These are phyloP conservation scores for Conus canariensis DNA, from an alignment of 2,888 invertebrate genomes.

Conservation along the genomic window DNA sequence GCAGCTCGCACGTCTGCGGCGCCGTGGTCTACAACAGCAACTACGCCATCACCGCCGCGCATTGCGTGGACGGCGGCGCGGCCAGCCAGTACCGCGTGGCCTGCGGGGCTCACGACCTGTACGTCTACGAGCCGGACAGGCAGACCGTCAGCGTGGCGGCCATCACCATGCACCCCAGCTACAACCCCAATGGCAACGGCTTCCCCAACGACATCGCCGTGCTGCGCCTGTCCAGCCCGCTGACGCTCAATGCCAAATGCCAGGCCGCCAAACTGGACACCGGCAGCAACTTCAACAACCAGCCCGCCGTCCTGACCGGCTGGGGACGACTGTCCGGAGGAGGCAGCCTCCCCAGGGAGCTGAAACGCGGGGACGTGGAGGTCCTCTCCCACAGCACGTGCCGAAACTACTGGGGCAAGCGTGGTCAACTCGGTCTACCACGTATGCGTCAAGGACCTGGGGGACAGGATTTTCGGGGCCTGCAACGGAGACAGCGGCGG, in stretches of 20 bases:
- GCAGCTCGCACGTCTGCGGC: conserved; percentile 52
- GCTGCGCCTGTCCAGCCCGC: conserved; percentile 9
- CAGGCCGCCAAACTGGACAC: conserved; percentile 28
- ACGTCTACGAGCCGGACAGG: background rate
- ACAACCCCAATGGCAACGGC: conserved; percentile 38
- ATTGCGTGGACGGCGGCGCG: conserved; percentile 48
- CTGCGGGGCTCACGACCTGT: conserved; percentile 21
- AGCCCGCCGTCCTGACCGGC: conserved; percentile 27
- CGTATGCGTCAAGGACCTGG: conserved; percentile 37
- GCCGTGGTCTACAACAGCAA: conserved; percentile 50
- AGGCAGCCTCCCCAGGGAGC: conserved; percentile 17
- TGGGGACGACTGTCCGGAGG: conserved; percentile 34
- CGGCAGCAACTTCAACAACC: conserved; percentile 12
- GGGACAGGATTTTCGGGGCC: conserved; percentile 34
- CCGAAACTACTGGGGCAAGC: conserved; percentile 32
- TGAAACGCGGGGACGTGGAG: conserved; percentile 34
- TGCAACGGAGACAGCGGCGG: conserved; percentile 45
- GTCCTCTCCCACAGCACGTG: conserved; percentile 29
- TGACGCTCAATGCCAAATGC: conserved; percentile 21
- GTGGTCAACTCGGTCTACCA: conserved; percentile 30
- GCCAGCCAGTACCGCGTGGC: conserved; percentile 14
- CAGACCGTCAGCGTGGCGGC: conserved; percentile 17
- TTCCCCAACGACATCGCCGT: conserved; percentile 44
- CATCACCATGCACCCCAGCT: conserved; percentile 29
- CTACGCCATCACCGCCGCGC: conserved; percentile 57